Conservation (phyloP, 2,113 vertebrate species). For the Stigmatopora nigra region DNA sequence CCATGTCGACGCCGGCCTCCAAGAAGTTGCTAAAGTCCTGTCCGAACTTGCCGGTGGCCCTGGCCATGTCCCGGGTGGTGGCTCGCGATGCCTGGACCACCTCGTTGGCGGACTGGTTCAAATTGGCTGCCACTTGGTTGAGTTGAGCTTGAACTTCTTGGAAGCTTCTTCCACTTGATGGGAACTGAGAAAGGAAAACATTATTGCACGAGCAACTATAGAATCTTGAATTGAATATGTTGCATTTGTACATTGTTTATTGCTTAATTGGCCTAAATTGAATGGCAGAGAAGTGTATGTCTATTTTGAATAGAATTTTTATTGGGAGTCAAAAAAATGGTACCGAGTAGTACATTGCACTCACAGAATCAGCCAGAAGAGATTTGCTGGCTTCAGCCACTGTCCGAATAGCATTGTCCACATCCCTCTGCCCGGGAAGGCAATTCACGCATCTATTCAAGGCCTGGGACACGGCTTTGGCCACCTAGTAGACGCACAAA, state of each 20-base stretch:
- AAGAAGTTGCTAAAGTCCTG: slow-evolving; percentile 91
- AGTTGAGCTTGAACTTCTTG: slow-evolving; percentile 88
- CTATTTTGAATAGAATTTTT: too few relatives aligned
- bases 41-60: slow-evolving; percentile 89
- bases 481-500: slow-evolving; percentile 73
- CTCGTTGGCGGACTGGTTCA: slow-evolving; percentile 95
- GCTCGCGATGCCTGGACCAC: slow-evolving; percentile 89
- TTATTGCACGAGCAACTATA: too few relatives aligned
- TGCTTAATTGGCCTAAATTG: too few relatives aligned
- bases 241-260: too few relatives aligned
- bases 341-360: slow-evolving; percentile 14
- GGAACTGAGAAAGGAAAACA: slow-evolving; percentile 74
- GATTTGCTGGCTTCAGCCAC: slow-evolving; percentile 94
- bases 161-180: slow-evolving; percentile 86
- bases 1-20: slow-evolving; percentile 94
- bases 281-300: too few relatives aligned
- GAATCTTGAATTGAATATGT: too few relatives aligned
- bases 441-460: slow-evolving; percentile 91
- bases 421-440: slow-evolving; percentile 90
- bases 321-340: too few relatives aligned
- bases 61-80: slow-evolving; percentile 86
- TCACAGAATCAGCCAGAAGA: slow-evolving; percentile 80
- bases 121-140: slow-evolving; percentile 82
- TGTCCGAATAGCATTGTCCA: slow-evolving; percentile 87
- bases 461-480: slow-evolving; percentile 91